These are phyloP conservation scores for Zapornia atra DNA, from an alignment of 2,113 vertebrate species.

Conservation along the genomic window DNA sequence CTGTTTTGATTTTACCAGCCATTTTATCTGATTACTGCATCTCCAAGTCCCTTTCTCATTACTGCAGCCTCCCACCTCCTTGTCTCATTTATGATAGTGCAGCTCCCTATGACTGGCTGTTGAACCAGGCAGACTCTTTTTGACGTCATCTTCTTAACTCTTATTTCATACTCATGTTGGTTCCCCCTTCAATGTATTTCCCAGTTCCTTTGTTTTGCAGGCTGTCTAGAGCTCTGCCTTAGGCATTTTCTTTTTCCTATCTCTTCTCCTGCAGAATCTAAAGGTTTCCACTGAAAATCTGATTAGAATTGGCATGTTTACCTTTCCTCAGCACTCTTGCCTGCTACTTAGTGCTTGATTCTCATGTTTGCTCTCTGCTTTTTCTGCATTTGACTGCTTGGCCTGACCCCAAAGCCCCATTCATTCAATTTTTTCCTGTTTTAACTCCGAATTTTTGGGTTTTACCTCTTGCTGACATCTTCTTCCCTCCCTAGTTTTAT, in stretches of 20 bases:
- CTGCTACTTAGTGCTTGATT: not conserved
- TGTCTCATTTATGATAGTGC: not conserved
- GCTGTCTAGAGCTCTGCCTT: not conserved
- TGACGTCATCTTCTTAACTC: not conserved
- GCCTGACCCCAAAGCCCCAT: not conserved
- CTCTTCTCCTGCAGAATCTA: not conserved
- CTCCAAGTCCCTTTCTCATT: not conserved
- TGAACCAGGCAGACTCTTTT: not conserved
- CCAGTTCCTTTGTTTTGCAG: not conserved
- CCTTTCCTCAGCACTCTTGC: not conserved
- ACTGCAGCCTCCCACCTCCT: not conserved
- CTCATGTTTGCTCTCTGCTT: not conserved
- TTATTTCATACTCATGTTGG: not conserved
- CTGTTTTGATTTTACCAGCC: conserved; percentile 1
- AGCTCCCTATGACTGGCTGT: not conserved
- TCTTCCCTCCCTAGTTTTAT: not conserved
- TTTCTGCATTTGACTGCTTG: not conserved
- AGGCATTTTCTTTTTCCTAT: not conserved
- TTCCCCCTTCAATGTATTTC: not conserved
- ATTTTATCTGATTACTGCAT: not conserved
- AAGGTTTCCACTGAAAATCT: not conserved
- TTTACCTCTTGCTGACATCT: not conserved
- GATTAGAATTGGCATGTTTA: not conserved
- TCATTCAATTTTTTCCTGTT: not conserved
- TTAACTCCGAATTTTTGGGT: not conserved